Percentiles rank a stretch among this genome's conserved stretches.
phyloP scores from a whole-genome alignment of 2,113 vertebrate species.

The Sterna hirundo region DNA sequence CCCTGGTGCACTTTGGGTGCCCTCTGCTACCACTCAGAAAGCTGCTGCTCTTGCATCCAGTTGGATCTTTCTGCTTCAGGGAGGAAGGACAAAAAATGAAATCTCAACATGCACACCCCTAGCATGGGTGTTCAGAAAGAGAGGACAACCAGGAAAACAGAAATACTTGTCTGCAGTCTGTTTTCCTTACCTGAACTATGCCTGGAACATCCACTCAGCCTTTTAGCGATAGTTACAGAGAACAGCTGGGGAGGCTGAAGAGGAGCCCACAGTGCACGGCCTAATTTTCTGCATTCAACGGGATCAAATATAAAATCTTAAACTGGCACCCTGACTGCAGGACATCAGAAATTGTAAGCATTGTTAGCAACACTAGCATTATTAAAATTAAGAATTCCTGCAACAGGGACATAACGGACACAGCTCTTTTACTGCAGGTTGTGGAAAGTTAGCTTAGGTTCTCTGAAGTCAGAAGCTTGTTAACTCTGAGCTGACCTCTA shows the following conservation, averaged over 20 bases:
- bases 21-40: not conserved
- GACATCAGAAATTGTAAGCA: not conserved
- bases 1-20: not conserved
- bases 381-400: not conserved
- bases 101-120: accelerated
- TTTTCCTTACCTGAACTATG: not conserved
- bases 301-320: not conserved
- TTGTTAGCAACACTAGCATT: not conserved
- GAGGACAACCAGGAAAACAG: not conserved
- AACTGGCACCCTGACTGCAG: not conserved
- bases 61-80: not conserved
- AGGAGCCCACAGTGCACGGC: not conserved
- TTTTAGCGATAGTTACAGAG: not conserved
- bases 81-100: not conserved
- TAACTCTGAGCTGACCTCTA: not conserved
- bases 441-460: not conserved
- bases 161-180: not conserved
- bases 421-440: not conserved
- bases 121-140: not conserved
- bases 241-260: not conserved
- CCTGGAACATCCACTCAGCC: not conserved
- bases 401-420: not conserved
- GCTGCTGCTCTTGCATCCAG: not conserved
- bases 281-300: not conserved
- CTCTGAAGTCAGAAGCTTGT: not conserved